A percentile compares a stretch with the other conserved stretches of the same genome.
Evolutionary conservation across 2,113 vertebrate species (phyloP).

Genomic region (Ciconia maguari): DNA sequence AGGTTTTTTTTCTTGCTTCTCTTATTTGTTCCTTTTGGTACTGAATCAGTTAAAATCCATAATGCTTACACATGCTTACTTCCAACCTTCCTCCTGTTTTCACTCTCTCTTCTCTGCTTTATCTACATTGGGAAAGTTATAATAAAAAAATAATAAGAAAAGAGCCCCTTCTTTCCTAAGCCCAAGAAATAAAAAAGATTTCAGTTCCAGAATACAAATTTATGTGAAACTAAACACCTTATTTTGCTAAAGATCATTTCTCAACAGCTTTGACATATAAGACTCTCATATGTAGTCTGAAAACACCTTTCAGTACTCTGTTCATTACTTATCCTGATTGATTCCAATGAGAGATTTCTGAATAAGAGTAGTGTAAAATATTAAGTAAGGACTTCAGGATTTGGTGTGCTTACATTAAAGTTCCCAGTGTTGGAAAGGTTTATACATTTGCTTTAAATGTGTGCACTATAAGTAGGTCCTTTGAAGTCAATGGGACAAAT

Average conservation of each 20-base stretch:
- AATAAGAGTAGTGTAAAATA: background rate
- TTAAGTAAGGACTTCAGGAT: conserved; percentile 2
- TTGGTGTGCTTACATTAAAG: background rate
- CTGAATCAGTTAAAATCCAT: background rate
- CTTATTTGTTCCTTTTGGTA: background rate
- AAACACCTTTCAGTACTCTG: background rate
- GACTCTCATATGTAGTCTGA: background rate
- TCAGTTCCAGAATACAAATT: background rate
- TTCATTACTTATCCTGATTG: background rate
- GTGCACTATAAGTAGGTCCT: background rate
- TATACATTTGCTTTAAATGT: background rate
- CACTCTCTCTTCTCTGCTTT: background rate
- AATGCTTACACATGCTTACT: background rate
- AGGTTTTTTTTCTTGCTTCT: background rate
- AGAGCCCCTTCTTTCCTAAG: background rate
- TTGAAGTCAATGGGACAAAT: conserved; percentile 39
- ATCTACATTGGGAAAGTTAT: background rate
- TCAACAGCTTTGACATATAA: background rate
- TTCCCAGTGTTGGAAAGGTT: background rate
- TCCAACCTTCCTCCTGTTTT: background rate
- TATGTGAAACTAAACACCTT: background rate
- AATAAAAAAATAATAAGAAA: background rate
- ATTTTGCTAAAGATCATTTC: background rate
- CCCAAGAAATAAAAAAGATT: background rate
- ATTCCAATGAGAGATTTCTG: conserved; percentile 6